Percentiles rank a stretch among this genome's conserved stretches.
phyloP scores from a whole-genome alignment of 2,113 vertebrate genomes.

The Oreochromis tanganicae region DNA sequence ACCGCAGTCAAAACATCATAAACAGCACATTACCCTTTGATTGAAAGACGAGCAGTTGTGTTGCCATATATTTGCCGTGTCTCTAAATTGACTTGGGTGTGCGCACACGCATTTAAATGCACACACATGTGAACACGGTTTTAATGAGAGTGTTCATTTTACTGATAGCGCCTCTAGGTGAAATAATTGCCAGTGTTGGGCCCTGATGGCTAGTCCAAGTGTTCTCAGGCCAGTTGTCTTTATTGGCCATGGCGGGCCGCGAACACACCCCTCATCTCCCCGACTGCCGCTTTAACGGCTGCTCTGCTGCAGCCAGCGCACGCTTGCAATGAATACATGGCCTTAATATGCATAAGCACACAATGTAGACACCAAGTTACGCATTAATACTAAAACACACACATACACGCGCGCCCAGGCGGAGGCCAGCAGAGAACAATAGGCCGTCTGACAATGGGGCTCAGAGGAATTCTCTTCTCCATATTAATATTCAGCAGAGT shows the following conservation, averaged over 20 bases:
- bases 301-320: conserved; percentile 38
- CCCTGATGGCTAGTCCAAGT: conserved; percentile 54
- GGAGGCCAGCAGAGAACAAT: conserved; percentile 67
- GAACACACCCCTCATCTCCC: conserved; percentile 49
- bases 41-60: conserved; percentile 50
- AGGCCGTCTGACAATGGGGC: conserved; percentile 59
- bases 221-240: conserved; percentile 61
- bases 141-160: conserved; percentile 71
- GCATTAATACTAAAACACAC: conserved; percentile 48
- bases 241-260: conserved; percentile 40
- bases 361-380: conserved; percentile 35
- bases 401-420: not conserved
- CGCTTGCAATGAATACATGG: conserved; percentile 31
- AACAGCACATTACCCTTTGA: conserved; percentile 54
- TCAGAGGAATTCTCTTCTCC: conserved; percentile 60
- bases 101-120: not conserved
- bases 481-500: conserved; percentile 68
- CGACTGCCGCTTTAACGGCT: conserved; percentile 34
- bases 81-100: conserved; percentile 26
- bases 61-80: conserved; percentile 31
- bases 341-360: conserved; percentile 61
- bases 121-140: conserved; percentile 17
- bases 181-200: conserved; percentile 62
- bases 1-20: conserved; percentile 47
- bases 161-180: conserved; percentile 58